A percentile compares a stretch with the other conserved stretches of the same genome.
Evolutionary conservation across 2,113 vertebrate species (phyloP).

Genomic region (Pandion haliaetus): DNA sequence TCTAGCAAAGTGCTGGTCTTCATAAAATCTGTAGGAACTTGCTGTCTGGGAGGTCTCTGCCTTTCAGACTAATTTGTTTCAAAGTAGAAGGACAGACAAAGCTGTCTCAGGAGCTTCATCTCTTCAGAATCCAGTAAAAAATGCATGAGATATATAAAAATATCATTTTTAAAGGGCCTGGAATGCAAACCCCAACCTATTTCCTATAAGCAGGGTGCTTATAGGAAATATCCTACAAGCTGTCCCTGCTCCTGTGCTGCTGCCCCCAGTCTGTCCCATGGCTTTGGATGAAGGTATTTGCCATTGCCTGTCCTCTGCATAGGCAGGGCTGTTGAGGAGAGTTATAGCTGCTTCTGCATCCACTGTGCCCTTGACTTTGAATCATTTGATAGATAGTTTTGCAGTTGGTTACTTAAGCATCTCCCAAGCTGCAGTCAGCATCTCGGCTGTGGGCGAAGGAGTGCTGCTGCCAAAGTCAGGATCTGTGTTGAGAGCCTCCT

Average conservation of each 20-base stretch:
- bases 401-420: conserved; percentile 35
- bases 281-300: neutral
- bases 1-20: neutral
- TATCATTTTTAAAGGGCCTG: neutral
- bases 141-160: neutral
- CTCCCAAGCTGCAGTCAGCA: neutral
- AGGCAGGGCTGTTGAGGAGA: neutral
- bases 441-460: neutral
- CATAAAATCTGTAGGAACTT: neutral
- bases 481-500: neutral
- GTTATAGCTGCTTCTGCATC: neutral
- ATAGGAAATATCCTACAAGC: neutral
- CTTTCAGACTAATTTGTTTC: neutral
- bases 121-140: neutral
- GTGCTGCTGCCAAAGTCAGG: conserved; percentile 4
- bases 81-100: neutral
- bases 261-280: neutral
- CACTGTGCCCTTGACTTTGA: neutral
- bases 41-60: neutral
- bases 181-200: neutral
- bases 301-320: neutral
- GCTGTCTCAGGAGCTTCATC: neutral
- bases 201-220: neutral
- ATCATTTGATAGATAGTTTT: conserved; percentile 11
- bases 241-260: accelerated